Evolutionary conservation across 2,797 vertebrate genomes (phyloP).

Genomic region (Linurgus olivaceus): DNA sequence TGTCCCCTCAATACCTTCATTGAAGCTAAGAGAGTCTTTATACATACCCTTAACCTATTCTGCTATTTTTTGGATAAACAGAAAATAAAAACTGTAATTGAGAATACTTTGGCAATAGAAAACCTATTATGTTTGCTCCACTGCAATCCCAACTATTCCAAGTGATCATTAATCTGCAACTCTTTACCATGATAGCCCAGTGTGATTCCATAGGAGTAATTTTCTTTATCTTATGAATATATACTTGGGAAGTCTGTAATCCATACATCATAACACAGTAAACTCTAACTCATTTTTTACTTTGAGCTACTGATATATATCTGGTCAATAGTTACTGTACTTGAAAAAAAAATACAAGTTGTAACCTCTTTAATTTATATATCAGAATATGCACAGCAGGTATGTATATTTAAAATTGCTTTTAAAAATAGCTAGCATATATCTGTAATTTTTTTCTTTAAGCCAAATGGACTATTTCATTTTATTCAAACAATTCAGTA

Average conservation of each 20-base stretch:
- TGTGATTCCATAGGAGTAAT: background rate
- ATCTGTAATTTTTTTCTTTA: background rate
- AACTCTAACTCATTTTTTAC: background rate
- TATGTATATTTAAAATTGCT: background rate
- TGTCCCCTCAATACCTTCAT: background rate
- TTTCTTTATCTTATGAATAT: background rate
- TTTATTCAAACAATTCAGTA: background rate
- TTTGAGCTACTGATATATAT: background rate
- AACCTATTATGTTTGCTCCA: background rate
- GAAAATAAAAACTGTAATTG: background rate
- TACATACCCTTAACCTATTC: background rate
- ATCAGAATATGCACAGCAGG: background rate
- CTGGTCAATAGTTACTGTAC: background rate
- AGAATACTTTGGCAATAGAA: background rate
- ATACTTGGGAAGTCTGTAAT: conserved; percentile 2
- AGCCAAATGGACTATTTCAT: background rate
- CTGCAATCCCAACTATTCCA: background rate
- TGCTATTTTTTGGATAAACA: background rate
- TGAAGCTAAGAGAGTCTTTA: background rate
- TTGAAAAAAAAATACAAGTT: background rate
- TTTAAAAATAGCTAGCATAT: background rate
- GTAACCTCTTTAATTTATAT: background rate
- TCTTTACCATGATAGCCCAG: background rate
- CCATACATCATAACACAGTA: background rate
- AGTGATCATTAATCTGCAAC: background rate